Evolutionary conservation across 2,888 invertebrate species (phyloP).

Genomic region (Eueremaeus valkanovi): DNA sequence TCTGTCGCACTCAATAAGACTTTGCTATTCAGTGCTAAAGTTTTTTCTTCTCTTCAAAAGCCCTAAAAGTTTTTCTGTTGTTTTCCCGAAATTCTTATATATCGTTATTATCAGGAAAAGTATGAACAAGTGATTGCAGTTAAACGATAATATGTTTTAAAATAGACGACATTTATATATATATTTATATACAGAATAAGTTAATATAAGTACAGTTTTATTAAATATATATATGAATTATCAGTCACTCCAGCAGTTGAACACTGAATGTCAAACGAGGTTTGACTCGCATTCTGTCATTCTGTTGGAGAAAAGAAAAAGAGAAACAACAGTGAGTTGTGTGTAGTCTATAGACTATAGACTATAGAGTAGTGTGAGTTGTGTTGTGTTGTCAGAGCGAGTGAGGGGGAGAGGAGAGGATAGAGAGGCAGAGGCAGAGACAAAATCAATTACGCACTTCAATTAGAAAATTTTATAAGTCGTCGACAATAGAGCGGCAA

Average conservation of each 20-base stretch:
- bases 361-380: no score
- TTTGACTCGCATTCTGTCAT: constrained; percentile 26
- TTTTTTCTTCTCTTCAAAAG: background rate
- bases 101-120: background rate
- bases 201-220: constrained; percentile 23
- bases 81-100: background rate
- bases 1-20: background rate
- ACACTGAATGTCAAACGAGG: constrained; percentile 2
- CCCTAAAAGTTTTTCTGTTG: background rate
- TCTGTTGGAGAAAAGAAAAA: background rate
- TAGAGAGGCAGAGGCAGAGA: constrained; percentile 8
- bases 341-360: no score
- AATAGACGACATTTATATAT: background rate
- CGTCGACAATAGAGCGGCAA: constrained; percentile 22
- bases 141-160: constrained; percentile 14
- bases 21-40: background rate
- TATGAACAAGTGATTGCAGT: constrained; percentile 3
- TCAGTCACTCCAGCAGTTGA: constrained; percentile 24
- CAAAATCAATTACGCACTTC: constrained; percentile 31
- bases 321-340: constrained; percentile 12
- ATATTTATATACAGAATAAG: background rate
- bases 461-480: constrained; percentile 22
- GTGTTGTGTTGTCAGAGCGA: background rate
- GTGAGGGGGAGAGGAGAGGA: background rate
- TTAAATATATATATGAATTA: background rate